phyloP scores from a whole-genome alignment of 2,797 vertebrate genomes.

The Atherinosoma microstoma region DNA sequence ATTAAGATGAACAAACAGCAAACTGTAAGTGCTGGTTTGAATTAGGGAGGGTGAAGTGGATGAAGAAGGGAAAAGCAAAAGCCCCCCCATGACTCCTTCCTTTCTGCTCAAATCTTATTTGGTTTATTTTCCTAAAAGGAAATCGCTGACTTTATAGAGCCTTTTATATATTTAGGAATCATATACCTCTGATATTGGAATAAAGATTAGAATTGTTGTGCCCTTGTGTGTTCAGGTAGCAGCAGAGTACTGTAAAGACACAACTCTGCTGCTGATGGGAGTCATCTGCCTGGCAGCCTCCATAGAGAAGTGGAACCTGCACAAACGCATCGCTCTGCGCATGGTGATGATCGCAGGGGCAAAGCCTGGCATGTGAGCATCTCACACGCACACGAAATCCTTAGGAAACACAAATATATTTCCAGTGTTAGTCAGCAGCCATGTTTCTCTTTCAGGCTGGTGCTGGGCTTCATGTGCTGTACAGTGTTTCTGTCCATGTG shows the following conservation, averaged over 20 bases:
- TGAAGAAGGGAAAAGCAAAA: conserved; percentile 21
- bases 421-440: not conserved
- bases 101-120: not conserved
- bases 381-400: not conserved
- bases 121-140: not conserved
- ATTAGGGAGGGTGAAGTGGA: conserved; percentile 12
- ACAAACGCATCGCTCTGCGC: conserved; percentile 94
- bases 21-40: conserved; percentile 51
- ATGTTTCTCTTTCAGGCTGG: conserved; percentile 83
- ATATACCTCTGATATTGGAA: not conserved
- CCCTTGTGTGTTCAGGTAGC: conserved; percentile 86
- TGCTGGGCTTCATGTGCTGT: conserved; percentile 98
- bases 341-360: conserved; percentile 98
- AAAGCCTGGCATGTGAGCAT: conserved; percentile 96
- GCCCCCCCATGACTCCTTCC: not conserved
- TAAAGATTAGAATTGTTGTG: not conserved
- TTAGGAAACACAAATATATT: not conserved
- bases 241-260: conserved; percentile 97
- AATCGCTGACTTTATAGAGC: too few relatives aligned
- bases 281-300: conserved; percentile 97
- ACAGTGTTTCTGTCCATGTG: conserved; percentile 97
- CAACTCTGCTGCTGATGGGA: conserved; percentile 94
- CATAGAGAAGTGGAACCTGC: conserved; percentile 98
- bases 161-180: too few relatives aligned
- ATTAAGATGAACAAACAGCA: conserved; percentile 62